Evolutionary conservation across 1,140 invertebrate species (phyloP).

Genomic region (Neodiprion fabricii): DNA sequence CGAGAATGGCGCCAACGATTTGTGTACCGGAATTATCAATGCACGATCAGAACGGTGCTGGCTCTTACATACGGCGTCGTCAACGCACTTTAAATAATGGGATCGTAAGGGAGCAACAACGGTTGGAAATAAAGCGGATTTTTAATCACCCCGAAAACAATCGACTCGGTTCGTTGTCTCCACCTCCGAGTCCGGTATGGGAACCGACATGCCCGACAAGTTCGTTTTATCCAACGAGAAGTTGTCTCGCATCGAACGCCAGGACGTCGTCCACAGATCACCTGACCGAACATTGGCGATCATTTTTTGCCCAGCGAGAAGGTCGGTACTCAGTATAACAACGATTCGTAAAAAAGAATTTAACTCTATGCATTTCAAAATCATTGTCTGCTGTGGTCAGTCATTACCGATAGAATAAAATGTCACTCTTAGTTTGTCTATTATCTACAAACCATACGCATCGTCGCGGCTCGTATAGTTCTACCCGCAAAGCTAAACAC

Average conservation of each 20-base stretch:
- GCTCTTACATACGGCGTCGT: conserved; percentile 25
- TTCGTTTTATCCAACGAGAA: conserved; percentile 20
- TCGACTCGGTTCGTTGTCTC: conserved; percentile 17
- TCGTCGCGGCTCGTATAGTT: too few relatives aligned
- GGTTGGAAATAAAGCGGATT: conserved; percentile 27
- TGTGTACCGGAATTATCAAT: conserved; percentile 39
- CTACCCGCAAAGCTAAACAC: too few relatives aligned
- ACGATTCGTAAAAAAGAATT: not conserved
- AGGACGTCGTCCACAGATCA: not conserved
- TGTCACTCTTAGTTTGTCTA: not conserved
- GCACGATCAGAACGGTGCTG: conserved; percentile 26
- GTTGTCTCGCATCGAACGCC: conserved; percentile 22
- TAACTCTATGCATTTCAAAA: not conserved
- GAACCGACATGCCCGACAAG: conserved; percentile 24
- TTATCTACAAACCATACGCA: too few relatives aligned
- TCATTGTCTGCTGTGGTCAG: not conserved
- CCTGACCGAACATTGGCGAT: conserved; percentile 29
- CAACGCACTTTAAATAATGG: conserved; percentile 23
- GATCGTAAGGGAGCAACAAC: conserved; percentile 27
- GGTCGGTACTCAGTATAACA: conserved; percentile 29
- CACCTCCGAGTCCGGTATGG: conserved; percentile 29
- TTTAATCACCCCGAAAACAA: conserved; percentile 11
- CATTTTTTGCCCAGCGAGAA: conserved; percentile 30
- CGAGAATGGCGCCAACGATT: conserved; percentile 44
- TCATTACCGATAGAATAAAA: conserved; percentile 3